Base-by-base conservation (phyloP, 2,888 invertebrate species). In the Phaedon cochleariae region DNA sequence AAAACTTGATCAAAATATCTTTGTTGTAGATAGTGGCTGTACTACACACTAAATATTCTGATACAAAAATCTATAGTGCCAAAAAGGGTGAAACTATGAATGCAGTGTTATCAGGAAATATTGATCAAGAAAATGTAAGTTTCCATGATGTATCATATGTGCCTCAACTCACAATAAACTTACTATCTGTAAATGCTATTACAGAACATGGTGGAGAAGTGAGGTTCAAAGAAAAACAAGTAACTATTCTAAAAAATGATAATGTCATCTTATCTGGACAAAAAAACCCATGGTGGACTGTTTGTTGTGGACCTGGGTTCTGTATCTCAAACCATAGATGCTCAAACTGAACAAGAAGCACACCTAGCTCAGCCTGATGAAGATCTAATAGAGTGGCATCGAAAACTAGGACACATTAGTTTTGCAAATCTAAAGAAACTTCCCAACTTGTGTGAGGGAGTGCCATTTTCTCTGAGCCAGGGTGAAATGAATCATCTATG, bases 401-500 rank as follows among this genome's bases (percentile, higher is more conserved):
- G 45, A 41, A 57, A 57, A 41, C 57, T 57, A 21, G 57, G 45
- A 20, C 54, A 45, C 45, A 31, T 57, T 12, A 57, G 57, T 22
- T 45, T n/a, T 9, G 21, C 21, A 1, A 57, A 45, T 41, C 18
- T 57, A 10, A 45, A 57, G 15, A 57, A 57, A 17, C 17, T 57
- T 4, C 9, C 45, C 20, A 20, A 57, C 10, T n/a, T 52, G 31
- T 15, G 29, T 29, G 15, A 26, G 17, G 52, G 52, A 26, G 52
- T 52, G n/a, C 29, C 15, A 52, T 9, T 4, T 1, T 15, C 15
- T 6, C 1, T 52, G 7, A 9, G 31, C 29, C 7, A 52, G 12
- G 29, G 29, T 15, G 29, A 52, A 7, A 31, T 26, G 21, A 12
- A 31, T 5, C 10, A 29, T 12, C 3, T 15, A 9, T 52, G 29